Percentiles rank a stretch among this genome's conserved stretches.
phyloP scores from a whole-genome alignment of 2,797 vertebrate genomes.

The Hyperoplus immaculatus region DNA sequence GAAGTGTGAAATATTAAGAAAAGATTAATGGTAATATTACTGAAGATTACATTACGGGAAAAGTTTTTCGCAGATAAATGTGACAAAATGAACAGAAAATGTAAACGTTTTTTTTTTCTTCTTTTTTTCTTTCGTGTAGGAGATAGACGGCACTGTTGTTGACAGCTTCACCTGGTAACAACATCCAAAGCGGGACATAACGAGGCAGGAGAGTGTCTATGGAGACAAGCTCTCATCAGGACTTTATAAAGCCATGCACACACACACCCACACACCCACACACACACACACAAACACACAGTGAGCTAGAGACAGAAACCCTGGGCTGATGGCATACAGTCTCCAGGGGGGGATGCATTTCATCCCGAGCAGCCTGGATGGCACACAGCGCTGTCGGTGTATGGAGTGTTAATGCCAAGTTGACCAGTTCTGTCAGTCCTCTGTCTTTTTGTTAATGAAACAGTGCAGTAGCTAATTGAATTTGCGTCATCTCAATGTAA shows the following conservation, averaged over 20 bases:
- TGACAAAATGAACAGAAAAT: neutral
- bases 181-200: constrained; percentile 22
- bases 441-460: constrained; percentile 61
- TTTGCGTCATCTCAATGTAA: constrained; percentile 38
- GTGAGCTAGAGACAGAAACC: constrained; percentile 27
- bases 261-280: constrained; percentile 27
- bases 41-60: neutral
- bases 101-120: too few relatives aligned
- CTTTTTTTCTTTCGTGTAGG: neutral
- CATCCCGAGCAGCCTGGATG: constrained; percentile 44
- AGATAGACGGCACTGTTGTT: constrained; percentile 39
- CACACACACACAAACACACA: constrained; percentile 12
- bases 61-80: neutral
- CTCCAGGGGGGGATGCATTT: constrained; percentile 53
- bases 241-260: constrained; percentile 12
- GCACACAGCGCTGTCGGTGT: constrained; percentile 33
- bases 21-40: constrained; percentile 21
- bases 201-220: constrained; percentile 37
- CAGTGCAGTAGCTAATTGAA: constrained; percentile 49
- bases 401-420: constrained; percentile 50
- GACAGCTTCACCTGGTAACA: constrained; percentile 57
- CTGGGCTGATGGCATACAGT: constrained; percentile 23
- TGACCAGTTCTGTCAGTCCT: constrained; percentile 44
- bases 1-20: constrained; percentile 45
- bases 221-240: constrained; percentile 43